Percentiles rank a stretch among this genome's conserved stretches.
Evolutionary conservation across 2,113 vertebrate genomes (phyloP).

Genomic region (Myiopsitta monachus): DNA sequence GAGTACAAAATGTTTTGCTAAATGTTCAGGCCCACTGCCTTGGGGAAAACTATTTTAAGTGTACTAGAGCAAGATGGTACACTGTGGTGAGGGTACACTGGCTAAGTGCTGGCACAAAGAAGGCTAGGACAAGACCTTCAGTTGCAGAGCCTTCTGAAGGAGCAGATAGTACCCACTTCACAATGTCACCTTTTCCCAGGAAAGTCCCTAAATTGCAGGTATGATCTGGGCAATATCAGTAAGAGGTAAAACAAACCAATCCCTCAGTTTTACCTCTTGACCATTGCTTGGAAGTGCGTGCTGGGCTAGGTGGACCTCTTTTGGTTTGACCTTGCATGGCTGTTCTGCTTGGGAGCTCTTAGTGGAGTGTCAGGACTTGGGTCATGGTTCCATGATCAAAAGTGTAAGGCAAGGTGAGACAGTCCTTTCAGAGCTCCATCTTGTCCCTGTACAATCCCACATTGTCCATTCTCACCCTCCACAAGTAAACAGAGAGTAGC

Average conservation of each 20-base stretch:
- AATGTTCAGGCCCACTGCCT: not conserved
- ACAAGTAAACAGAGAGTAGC: not conserved
- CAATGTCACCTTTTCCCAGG: not conserved
- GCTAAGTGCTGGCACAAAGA: not conserved
- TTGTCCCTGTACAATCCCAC: not conserved
- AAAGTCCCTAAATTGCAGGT: not conserved
- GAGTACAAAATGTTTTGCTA: conserved; percentile 10
- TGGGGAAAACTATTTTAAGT: not conserved
- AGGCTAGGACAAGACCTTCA: not conserved
- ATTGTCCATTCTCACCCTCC: not conserved
- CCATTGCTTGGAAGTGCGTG: not conserved
- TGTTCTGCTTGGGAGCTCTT: not conserved
- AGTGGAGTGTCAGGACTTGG: fast-evolving
- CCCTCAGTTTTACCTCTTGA: not conserved
- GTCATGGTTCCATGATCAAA: not conserved
- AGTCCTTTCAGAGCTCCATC: not conserved
- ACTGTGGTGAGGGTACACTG: not conserved
- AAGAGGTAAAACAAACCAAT: not conserved
- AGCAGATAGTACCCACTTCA: not conserved
- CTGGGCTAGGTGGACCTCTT: not conserved
- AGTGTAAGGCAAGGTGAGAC: not conserved
- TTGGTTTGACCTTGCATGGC: not conserved
- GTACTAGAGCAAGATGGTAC: not conserved
- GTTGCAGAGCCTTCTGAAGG: not conserved
- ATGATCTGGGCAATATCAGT: not conserved